Evolutionary conservation across 2,113 vertebrate species (phyloP).

Genomic region (Colaptes auratus): DNA sequence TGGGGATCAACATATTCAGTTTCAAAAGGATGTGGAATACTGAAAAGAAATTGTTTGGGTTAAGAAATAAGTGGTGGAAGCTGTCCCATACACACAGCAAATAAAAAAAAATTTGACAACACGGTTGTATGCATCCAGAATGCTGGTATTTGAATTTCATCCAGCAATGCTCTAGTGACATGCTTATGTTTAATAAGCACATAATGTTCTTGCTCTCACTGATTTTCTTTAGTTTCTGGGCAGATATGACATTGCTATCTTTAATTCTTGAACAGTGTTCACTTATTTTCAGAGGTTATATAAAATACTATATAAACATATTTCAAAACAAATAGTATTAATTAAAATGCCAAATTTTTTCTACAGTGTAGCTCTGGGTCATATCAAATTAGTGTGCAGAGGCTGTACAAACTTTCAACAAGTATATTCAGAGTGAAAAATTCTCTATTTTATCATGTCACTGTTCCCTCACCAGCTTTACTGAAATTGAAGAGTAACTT

Average conservation of each 20-base stretch:
- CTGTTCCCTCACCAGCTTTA: not conserved
- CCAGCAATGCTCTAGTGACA: not conserved
- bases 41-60: not conserved
- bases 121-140: not conserved
- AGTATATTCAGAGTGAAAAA: not conserved
- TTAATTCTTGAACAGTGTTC: not conserved
- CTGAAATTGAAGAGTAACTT: not conserved
- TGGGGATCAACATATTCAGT: not conserved
- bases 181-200: not conserved
- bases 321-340: not conserved
- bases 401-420: not conserved
- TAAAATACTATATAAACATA: not conserved
- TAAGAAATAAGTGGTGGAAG: not conserved
- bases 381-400: not conserved
- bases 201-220: not conserved
- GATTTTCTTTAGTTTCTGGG: not conserved
- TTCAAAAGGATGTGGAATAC: not conserved
- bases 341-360: not conserved
- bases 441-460: not conserved
- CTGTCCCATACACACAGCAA: not conserved
- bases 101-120: not conserved
- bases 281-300: not conserved
- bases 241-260: not conserved
- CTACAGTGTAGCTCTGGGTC: not conserved
- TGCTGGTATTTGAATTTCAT: not conserved